These are phyloP conservation scores for Cerastis leucographa DNA, from an alignment of 2,888 invertebrate species.

Conservation along the genomic window DNA sequence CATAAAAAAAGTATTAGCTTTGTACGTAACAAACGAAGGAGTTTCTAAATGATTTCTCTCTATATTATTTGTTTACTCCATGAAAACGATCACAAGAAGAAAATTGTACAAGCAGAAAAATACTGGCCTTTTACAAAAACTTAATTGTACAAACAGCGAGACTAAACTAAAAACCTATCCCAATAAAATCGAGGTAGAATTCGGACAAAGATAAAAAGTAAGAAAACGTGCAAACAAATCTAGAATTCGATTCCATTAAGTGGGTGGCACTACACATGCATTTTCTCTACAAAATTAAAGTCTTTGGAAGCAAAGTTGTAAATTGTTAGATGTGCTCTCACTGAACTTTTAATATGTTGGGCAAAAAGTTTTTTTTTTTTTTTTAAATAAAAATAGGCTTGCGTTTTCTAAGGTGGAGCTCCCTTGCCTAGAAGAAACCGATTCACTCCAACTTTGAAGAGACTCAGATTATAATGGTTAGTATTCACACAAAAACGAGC, in stretches of 20 bases:
- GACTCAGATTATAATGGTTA: no score
- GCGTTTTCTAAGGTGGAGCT: no score
- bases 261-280: slow-evolving; percentile 29
- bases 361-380: neutral
- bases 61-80: neutral
- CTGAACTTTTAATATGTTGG: no score
- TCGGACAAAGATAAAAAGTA: neutral
- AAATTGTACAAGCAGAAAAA: neutral
- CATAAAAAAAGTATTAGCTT: neutral
- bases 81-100: neutral
- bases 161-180: neutral
- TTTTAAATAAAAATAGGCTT: no score
- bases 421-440: no score
- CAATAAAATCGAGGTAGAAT: slow-evolving; percentile 3
- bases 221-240: slow-evolving; percentile 17
- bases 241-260: slow-evolving; percentile 24
- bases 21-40: neutral
- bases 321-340: neutral
- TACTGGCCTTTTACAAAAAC: slow-evolving; percentile 20
- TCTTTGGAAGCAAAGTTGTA: slow-evolving; percentile 4
- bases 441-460: no score
- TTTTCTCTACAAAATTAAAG: slow-evolving; percentile 48
- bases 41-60: neutral
- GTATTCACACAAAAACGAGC: neutral
- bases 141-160: slow-evolving; percentile 3